Base-by-base conservation (phyloP, 2,113 vertebrate species). In the Seriola aureovittata region DNA sequence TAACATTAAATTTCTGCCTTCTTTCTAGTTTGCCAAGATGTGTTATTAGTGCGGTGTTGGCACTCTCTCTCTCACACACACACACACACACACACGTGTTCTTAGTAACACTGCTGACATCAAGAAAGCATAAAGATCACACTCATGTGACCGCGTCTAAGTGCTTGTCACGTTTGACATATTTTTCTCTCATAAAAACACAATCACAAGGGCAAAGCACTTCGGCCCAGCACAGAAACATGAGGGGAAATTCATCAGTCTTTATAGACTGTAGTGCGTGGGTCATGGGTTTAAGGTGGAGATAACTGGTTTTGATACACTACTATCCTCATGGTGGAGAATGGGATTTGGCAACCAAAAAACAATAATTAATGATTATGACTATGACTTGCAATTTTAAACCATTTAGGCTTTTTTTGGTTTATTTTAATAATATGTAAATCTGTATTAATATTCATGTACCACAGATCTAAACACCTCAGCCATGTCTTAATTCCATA, bases 301-400 rank as follows among this genome's bases (percentile, higher is more conserved):
- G 40, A 79, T 70, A 67, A 85, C 76, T 66, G 4, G 68, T 82
- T 82, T 67, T 55, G 25, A 82, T 48, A 42, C 0, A 34, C n/a
- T 32, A 57, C 71, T 66, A 50, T 64, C n/a, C 55, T 64, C 57
- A 64, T 65, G 42, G 42, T 19, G 52, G 48, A 54, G 48, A 78
- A 69, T 44, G 66, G 19, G 40, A 62, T 81, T 81, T 66, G 32
- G 54, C 16, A 11, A 48, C 9, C 16, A 32, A 75, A 67, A 19
- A 79, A 60, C 75, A 73, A 59, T 38, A 16, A 44, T 42, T 17
- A 21, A 52, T 32, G n/a, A 44, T 25, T 66, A 23, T 66, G 65
- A 29, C 52, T 21, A 42, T 10, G 40, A 42, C 40, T 42, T 11
- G 7, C 19, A 3, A 55, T 55, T 55, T 55, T 17, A 50, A 50